Evolutionary conservation across 2,113 vertebrate genomes (phyloP).

Genomic region (Ammodytes marinus): DNA sequence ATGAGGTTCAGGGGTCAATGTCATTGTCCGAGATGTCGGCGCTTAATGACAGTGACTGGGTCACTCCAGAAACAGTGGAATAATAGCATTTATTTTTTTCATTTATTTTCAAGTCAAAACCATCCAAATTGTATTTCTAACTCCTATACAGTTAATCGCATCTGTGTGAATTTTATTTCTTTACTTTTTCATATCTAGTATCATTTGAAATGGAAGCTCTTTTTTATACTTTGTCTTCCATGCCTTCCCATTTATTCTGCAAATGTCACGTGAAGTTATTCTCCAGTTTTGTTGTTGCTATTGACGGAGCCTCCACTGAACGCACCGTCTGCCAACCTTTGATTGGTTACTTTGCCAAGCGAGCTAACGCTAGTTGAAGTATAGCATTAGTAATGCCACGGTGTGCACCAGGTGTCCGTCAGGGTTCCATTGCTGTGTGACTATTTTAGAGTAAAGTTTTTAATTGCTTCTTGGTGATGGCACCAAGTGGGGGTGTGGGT

Average conservation of each 20-base stretch:
- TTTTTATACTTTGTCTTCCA: neutral
- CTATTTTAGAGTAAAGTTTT: conserved; percentile 5
- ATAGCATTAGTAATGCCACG: neutral
- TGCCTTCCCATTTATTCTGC: neutral
- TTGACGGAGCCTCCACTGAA: neutral
- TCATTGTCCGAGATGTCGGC: neutral
- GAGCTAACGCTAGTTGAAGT: conserved; percentile 4
- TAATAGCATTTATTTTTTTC: neutral
- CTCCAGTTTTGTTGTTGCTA: neutral
- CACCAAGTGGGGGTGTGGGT: neutral
- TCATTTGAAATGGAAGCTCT: neutral
- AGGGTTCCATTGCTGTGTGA: neutral
- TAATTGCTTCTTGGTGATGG: conserved; percentile 35
- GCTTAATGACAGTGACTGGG: neutral
- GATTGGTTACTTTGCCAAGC: neutral
- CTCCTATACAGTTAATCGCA: neutral
- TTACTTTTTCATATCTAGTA: neutral
- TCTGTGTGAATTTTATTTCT: neutral
- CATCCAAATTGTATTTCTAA: neutral
- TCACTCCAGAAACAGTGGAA: neutral
- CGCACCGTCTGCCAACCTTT: neutral
- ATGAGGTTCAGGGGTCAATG: neutral
- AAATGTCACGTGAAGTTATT: neutral
- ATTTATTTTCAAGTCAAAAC: neutral
- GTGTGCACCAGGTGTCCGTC: neutral